Percentiles rank a stretch among this genome's conserved stretches.
Evolutionary conservation across 2,797 vertebrate species (phyloP).

Genomic region (Rhinoraja longicauda): DNA sequence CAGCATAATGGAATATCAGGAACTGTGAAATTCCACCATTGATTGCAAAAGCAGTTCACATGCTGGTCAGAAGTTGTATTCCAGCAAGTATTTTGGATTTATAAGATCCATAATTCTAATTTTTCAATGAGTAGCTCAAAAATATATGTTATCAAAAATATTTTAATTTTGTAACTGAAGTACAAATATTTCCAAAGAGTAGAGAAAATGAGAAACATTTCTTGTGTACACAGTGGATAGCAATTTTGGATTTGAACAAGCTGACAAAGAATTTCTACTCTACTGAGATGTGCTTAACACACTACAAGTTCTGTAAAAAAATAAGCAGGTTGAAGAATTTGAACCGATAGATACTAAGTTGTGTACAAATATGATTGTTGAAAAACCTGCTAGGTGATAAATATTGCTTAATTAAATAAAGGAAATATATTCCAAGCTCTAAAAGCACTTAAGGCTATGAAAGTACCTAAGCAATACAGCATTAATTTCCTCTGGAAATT

Average conservation of each 20-base stretch:
- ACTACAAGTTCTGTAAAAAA: neutral
- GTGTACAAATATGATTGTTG: too few species aligned
- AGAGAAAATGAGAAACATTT: neutral
- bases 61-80: neutral
- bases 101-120: neutral
- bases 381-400: neutral
- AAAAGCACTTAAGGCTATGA: neutral
- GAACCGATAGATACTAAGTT: neutral
- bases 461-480: neutral
- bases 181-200: conserved; percentile 12
- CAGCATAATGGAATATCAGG: neutral
- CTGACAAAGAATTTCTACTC: neutral
- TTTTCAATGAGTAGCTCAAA: neutral
- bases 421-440: neutral
- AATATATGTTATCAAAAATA: conserved; percentile 5
- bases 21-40: neutral
- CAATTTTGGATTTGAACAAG: neutral
- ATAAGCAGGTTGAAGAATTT: neutral
- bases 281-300: neutral
- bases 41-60: neutral
- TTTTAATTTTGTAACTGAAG: neutral
- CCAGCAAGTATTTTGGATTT: neutral
- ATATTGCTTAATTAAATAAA: neutral
- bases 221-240: too few species aligned
- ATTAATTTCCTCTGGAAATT: neutral